Evolutionary conservation across 2,888 invertebrate genomes (phyloP).

Genomic region (Thymelicus lineola): DNA sequence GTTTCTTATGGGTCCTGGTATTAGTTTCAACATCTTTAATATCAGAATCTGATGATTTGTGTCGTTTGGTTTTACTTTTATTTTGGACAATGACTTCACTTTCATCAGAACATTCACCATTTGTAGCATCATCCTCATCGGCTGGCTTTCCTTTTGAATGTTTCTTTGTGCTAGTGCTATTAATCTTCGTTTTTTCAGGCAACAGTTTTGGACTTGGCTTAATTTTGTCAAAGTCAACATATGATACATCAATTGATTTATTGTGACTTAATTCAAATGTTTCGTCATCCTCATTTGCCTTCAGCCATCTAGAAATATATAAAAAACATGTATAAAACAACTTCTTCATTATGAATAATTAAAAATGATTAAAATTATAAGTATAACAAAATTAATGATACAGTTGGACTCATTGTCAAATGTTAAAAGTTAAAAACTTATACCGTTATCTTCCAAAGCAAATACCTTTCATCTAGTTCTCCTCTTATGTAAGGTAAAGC

Average conservation of each 20-base stretch:
- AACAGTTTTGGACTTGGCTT: constrained; percentile 54
- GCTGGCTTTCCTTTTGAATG: constrained; percentile 46
- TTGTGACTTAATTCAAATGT: constrained; percentile 51
- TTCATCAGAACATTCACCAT: constrained; percentile 50
- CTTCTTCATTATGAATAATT: too few relatives aligned
- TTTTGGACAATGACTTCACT: constrained; percentile 50
- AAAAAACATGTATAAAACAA: not conserved
- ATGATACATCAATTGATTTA: constrained; percentile 62
- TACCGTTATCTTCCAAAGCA: not conserved
- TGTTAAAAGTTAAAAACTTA: too few relatives aligned
- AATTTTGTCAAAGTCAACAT: constrained; percentile 41
- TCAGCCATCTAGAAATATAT: constrained; percentile 59
- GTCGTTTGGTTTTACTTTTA: constrained; percentile 59
- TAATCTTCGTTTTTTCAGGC: constrained; percentile 56
- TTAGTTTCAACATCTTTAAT: constrained; percentile 54
- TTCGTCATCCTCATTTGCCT: constrained; percentile 65
- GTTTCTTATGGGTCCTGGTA: constrained; percentile 61
- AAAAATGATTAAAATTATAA: too few relatives aligned
- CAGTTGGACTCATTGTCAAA: too few relatives aligned
- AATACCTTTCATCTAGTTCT: constrained; percentile 80
- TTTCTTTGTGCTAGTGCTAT: constrained; percentile 44
- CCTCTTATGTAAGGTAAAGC: constrained; percentile 88
- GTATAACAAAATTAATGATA: not conserved
- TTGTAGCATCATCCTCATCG: constrained; percentile 27
- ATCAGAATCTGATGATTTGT: constrained; percentile 56